Evolutionary conservation across 2,113 vertebrate genomes (phyloP).

Genomic region (Neodontobutis hainanensis): DNA sequence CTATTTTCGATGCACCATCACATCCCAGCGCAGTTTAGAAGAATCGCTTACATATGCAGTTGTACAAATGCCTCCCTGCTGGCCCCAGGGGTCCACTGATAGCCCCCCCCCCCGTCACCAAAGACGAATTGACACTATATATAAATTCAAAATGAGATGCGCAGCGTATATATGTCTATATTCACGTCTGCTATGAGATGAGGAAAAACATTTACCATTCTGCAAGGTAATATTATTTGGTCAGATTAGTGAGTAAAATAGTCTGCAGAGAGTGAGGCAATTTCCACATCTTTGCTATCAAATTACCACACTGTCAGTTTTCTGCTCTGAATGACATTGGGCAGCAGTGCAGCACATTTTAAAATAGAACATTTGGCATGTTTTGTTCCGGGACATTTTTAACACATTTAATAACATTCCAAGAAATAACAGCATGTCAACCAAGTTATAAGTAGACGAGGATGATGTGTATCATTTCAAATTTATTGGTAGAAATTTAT

Average conservation of each 20-base stretch:
- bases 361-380: background rate
- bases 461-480: background rate
- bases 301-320: background rate
- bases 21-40: conserved; percentile 24
- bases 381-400: background rate
- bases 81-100: conserved; percentile 20
- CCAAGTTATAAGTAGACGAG: background rate
- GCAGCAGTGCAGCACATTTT: background rate
- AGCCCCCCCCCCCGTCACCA: conserved; percentile 15
- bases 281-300: conserved; percentile 2
- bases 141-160: conserved; percentile 19
- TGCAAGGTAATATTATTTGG: conserved; percentile 1
- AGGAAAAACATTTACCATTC: conserved; percentile 2
- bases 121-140: conserved; percentile 27
- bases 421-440: background rate
- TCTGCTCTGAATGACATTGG: background rate
- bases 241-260: conserved; percentile 3
- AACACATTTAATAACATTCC: background rate
- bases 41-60: conserved; percentile 31
- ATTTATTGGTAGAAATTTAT: background rate
- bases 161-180: background rate
- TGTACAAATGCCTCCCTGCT: conserved; percentile 19
- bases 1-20: conserved; percentile 19
- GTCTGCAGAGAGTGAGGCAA: background rate
- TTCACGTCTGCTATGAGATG: background rate